Evolutionary conservation across 1,140 invertebrate genomes (phyloP).

Genomic region (Atta colombica): DNA sequence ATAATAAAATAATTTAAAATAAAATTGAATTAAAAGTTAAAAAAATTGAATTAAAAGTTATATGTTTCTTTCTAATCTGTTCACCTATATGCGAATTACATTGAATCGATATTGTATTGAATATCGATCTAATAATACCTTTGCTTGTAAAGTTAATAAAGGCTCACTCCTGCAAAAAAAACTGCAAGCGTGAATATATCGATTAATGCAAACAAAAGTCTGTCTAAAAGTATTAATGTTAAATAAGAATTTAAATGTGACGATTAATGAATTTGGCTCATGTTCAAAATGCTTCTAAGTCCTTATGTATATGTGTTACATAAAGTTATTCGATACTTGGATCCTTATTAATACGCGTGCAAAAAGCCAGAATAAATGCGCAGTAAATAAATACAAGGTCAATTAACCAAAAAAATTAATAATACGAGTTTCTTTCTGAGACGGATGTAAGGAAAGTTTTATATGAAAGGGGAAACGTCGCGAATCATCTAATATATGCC

Average conservation of each 20-base stretch:
- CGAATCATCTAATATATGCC: constrained; percentile 35
- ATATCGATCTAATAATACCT: constrained; percentile 78
- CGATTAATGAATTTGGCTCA: neutral
- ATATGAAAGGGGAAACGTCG: constrained; percentile 41
- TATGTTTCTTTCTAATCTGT: constrained; percentile 64
- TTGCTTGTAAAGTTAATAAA: constrained; percentile 67
- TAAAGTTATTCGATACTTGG: neutral
- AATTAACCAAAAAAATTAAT: constrained; percentile 8
- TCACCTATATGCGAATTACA: constrained; percentile 69
- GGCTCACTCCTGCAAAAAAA: constrained; percentile 66
- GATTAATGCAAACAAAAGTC: constrained; percentile 61
- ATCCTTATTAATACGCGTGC: neutral
- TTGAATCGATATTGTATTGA: constrained; percentile 67
- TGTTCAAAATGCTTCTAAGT: neutral
- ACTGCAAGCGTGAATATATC: constrained; percentile 79
- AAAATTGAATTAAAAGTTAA: constrained; percentile 8
- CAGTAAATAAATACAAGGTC: neutral
- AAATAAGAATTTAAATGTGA: neutral
- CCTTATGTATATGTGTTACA: neutral
- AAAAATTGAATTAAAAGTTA: constrained; percentile 7
- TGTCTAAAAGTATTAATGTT: constrained; percentile 11
- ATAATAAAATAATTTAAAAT: constrained; percentile 30
- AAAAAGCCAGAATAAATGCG: neutral
- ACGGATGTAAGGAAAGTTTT: constrained; percentile 24
- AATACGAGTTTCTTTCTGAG: neutral